phyloP scores from a whole-genome alignment of 2,113 vertebrate species.

The Asarcornis scutulata region DNA sequence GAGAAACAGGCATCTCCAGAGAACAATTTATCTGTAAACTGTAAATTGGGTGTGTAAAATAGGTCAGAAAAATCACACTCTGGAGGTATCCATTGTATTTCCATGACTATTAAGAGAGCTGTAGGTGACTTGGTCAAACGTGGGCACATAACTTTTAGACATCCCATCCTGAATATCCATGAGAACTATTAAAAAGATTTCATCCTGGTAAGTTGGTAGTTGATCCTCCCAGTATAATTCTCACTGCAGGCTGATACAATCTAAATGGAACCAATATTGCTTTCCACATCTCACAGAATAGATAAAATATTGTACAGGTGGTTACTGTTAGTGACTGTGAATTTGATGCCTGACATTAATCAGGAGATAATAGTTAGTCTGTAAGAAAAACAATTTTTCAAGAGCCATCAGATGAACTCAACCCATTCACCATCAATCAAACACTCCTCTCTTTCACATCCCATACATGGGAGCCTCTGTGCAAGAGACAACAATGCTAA shows the following conservation, averaged over 20 bases:
- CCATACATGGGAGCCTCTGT: fast-evolving
- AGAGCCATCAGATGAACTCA: background rate
- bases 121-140: conserved; percentile 4
- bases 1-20: conserved; percentile 21
- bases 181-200: background rate
- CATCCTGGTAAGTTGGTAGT: background rate
- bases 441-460: fast-evolving
- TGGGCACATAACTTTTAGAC: background rate
- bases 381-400: background rate
- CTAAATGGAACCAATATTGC: background rate
- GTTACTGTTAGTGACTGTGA: background rate
- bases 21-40: conserved; percentile 44
- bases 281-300: background rate
- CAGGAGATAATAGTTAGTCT: background rate
- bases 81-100: conserved; percentile 1
- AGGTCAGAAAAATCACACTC: conserved; percentile 27
- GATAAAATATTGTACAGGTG: background rate
- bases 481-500: fast-evolving
- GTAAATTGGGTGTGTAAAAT: background rate
- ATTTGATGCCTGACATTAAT: conserved; percentile 28
- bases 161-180: background rate
- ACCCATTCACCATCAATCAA: background rate
- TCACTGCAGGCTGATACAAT: background rate
- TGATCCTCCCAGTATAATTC: background rate
- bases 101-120: background rate